These are phyloP conservation scores for Tetropium fuscum DNA, from an alignment of 2,888 invertebrate species.

Conservation along the genomic window DNA sequence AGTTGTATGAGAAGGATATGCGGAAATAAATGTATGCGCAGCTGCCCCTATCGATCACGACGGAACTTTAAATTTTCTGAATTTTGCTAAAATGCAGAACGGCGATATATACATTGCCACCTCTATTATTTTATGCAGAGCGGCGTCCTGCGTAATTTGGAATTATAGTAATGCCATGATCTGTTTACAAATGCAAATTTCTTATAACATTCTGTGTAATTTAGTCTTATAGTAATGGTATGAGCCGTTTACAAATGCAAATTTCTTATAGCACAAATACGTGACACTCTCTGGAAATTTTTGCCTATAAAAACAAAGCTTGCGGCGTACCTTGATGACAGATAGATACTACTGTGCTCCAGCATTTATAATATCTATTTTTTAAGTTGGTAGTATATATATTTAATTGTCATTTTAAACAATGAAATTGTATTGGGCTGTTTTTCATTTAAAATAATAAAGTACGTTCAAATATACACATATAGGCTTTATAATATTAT, in stretches of 20 bases:
- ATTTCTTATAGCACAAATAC: conserved; percentile 22
- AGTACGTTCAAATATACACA: too few species aligned
- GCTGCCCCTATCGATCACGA: conserved; percentile 19
- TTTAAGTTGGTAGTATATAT: too few species aligned
- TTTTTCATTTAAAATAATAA: too few species aligned
- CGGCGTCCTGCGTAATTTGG: conserved; percentile 24
- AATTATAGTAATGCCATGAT: conserved; percentile 13
- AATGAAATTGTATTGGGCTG: too few species aligned
- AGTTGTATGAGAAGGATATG: not conserved
- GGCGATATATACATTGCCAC: conserved; percentile 10
- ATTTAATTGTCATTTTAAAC: too few species aligned
- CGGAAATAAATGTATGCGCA: conserved; percentile 14
- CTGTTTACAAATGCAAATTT: conserved; percentile 23
- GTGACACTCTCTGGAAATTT: conserved; percentile 19
- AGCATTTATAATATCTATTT: too few species aligned
- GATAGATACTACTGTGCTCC: too few species aligned
- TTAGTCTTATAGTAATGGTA: conserved; percentile 18
- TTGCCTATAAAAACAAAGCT: too few species aligned
- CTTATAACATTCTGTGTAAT: conserved; percentile 21
- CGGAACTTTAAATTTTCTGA: conserved; percentile 18
- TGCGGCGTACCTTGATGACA: too few species aligned
- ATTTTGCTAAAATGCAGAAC: conserved; percentile 8
- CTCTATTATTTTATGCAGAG: conserved; percentile 29
- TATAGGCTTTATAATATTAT: too few species aligned
- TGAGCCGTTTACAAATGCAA: conserved; percentile 18